Evolutionary conservation across 2,113 vertebrate genomes (phyloP), one percentile per base, ranked within the genome.

Genomic region (Promerops cafer): DNA sequence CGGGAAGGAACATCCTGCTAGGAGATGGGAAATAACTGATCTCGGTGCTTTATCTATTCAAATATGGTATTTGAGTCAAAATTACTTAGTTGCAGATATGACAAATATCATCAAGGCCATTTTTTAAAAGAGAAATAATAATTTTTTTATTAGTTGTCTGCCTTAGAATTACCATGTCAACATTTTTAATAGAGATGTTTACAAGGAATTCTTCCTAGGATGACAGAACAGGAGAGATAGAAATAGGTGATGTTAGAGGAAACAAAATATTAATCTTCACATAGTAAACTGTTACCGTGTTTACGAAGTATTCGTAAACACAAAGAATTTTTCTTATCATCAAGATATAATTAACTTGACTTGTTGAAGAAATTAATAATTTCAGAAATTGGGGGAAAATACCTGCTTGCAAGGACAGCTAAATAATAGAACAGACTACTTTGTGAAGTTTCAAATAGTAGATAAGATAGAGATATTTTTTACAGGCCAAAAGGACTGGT

Each of bases 321-420:
- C 4, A 35, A 70, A 54, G 6, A 26, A 13, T 64, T 82, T 93
- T 88, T 78, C 42, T 64, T 56, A 64, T 22, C 2, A 66, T 54
- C 15, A 71, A 49, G 7, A 69, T 69, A 57, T 30, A 74, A 59
- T 28, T 64, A 10, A 69, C 31, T 83, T 49, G 16, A 77, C 15
- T 77, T 89, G 8, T 22, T 23, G 17, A 26, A 83, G 7, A 56
- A 83, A 69, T 49, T 0, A 77, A 57, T 83, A 11, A 21, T 86
- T 65, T 49, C 33, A 77, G 45, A 80, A 77, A 64, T 0, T 28
- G 8, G 2, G 7, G 0, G 4, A 6, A 56, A 57, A 42, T 52
- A 5, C 4, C 16, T 60, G 21, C 33, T 84, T 90, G 16, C 9
- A 79, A 52, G 16, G 7, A 33, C 28, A 52, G 22, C 13, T 90